Evolutionary conservation across 2,797 vertebrate genomes (phyloP), one percentile per base, ranked within the genome.

Genomic region (Sylvilagus floridanus): DNA sequence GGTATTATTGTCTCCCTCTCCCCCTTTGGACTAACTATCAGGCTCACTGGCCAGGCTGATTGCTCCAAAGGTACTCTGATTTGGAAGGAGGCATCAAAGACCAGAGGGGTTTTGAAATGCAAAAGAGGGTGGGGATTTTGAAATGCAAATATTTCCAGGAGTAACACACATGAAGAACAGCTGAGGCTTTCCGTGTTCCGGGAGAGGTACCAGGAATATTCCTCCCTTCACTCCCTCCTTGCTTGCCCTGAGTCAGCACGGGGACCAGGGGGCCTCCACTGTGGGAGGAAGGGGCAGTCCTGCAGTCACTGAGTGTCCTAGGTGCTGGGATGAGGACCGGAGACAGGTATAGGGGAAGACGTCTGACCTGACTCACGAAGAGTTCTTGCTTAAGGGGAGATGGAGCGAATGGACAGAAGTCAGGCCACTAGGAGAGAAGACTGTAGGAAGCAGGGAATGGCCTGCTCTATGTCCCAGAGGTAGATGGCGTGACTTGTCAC

Each of bases 61-160:
- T 68, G 88, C 91, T 81, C 63, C 37, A 57, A 85, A 73, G 54
- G 69, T 86, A 32, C 88, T 91, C 65, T 91, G 75, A 69, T 79
- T 83, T 78, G 47, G 52, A 83, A 62, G 54, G 79, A 94, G 35
- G 72, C 19, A 83, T 57, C 69, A 30, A 89, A 63, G 32, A 26
- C 62, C 65, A 37, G 69, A 85, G 52, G 32, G 62, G 14, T 37
- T 88, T 57, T 90, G 76, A 95, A 84, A 95, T 32, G 63, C 28
- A 90, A 32, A 52, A 47, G 63, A 73, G 72, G 79, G 63, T 82
- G n/a, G 52, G 42, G 81, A 89, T 73, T 94, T 86, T 90, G 76
- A 96, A 93, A 90, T 69, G 54, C 60, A 90, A 92, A 76, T 95
- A 84, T 87, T 96, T 95, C 87, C 77, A 87, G 84, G 77, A 84